A percentile compares a stretch with the other conserved stretches of the same genome.
phyloP scores from a whole-genome alignment of 2,797 vertebrate genomes.

The Merluccius polli region DNA sequence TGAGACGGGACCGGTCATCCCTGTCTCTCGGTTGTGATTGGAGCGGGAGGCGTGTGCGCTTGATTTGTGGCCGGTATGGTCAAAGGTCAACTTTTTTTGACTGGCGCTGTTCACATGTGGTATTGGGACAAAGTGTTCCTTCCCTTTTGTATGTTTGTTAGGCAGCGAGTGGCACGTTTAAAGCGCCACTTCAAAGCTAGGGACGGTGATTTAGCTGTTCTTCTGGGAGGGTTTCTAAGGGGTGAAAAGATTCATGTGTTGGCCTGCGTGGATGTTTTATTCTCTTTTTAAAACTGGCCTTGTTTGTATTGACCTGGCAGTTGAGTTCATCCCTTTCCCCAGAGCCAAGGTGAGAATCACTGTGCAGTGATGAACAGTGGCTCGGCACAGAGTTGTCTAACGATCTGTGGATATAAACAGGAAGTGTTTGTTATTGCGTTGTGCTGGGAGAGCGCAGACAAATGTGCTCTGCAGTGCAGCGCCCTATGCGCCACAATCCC shows the following conservation, averaged over 20 bases:
- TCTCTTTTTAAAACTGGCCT: background rate
- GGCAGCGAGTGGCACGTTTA: background rate
- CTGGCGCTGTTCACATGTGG: background rate
- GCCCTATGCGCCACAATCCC: constrained; percentile 29
- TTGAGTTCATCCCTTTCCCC: background rate
- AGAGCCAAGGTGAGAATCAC: constrained; percentile 6
- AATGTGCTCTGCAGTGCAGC: constrained; percentile 34
- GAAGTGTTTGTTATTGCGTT: constrained; percentile 66
- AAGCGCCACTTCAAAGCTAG: background rate
- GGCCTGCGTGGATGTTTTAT: background rate
- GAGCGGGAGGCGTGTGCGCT: constrained; percentile 39
- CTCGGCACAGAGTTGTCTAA: constrained; percentile 50
- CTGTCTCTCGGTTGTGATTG: background rate
- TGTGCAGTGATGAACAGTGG: constrained; percentile 29
- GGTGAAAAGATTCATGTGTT: background rate
- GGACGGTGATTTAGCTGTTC: background rate
- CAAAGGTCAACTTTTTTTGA: constrained; percentile 24
- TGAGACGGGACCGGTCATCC: background rate
- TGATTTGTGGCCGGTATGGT: constrained; percentile 30
- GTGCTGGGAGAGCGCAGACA: constrained; percentile 33
- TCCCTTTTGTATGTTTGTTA: background rate
- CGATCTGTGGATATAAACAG: constrained; percentile 63
- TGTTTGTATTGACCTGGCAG: background rate
- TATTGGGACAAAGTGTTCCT: background rate
- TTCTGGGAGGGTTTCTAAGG: background rate